phyloP scores from a whole-genome alignment of 1,140 invertebrate species.

The Platyscapa corneri region DNA sequence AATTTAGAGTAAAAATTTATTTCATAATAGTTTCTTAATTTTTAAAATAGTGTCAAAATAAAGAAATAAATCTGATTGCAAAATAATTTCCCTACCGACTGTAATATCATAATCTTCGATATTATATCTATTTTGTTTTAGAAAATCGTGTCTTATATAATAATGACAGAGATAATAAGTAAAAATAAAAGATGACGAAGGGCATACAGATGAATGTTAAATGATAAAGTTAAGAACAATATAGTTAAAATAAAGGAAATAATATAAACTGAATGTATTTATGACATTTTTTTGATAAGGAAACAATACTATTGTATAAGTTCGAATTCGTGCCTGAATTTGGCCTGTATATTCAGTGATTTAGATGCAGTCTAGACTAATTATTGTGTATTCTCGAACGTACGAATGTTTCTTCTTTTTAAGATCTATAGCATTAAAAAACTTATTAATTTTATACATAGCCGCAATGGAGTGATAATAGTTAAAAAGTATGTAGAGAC shows the following conservation, averaged over 20 bases:
- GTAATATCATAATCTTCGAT: background rate
- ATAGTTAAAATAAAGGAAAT: constrained; percentile 47
- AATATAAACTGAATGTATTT: constrained; percentile 42
- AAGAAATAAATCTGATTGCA: constrained; percentile 12
- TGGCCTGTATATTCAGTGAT: constrained; percentile 17
- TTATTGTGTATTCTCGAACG: background rate
- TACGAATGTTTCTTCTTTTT: constrained; percentile 19
- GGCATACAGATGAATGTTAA: constrained; percentile 43
- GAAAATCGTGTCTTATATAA: background rate
- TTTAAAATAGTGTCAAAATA: constrained; percentile 12
- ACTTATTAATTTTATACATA: background rate
- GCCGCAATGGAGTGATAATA: background rate
- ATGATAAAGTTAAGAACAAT: constrained; percentile 55
- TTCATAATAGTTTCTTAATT: constrained; percentile 58
- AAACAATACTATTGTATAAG: constrained; percentile 14
- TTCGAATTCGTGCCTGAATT: constrained; percentile 41
- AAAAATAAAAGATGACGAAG: constrained; percentile 39
- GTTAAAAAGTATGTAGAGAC: constrained; percentile 18
- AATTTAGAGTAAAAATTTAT: background rate
- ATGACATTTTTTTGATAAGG: constrained; percentile 26
- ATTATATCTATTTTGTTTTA: constrained; percentile 23
- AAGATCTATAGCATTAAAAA: background rate
- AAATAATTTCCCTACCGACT: background rate
- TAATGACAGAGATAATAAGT: constrained; percentile 8
- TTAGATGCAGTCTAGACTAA: background rate